Conservation (phyloP, 2,797 vertebrate species). For the Macropus fuliginosus region DNA sequence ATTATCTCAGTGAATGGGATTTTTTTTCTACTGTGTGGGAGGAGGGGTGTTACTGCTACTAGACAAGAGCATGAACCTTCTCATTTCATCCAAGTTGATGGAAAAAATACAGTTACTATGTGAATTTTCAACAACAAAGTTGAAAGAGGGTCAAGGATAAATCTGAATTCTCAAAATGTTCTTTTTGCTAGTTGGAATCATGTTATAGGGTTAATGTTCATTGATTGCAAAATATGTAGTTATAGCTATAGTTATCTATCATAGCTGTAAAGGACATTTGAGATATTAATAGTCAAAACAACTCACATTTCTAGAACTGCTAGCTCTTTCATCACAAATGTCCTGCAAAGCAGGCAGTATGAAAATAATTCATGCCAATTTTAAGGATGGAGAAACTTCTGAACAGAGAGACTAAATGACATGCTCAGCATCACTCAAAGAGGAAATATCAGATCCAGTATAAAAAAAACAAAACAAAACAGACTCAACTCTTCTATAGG, state of each 20-base stretch:
- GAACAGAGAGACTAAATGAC: not conserved
- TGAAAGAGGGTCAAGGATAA: not conserved
- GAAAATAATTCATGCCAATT: not conserved
- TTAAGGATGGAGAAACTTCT: not conserved
- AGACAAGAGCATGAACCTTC: not conserved
- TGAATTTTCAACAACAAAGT: not conserved
- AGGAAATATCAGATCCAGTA: not conserved
- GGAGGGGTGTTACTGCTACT: not conserved
- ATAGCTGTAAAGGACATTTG: not conserved
- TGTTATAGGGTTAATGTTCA: not conserved
- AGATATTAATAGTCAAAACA: not conserved
- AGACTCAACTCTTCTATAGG: rapidly evolving
- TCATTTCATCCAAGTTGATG: not conserved
- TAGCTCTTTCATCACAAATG: not conserved
- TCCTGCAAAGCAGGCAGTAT: not conserved
- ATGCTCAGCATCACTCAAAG: not conserved
- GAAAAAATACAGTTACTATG: not conserved
- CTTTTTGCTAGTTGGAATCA: not conserved
- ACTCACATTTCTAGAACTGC: not conserved
- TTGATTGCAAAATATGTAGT: not conserved
- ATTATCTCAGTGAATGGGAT: not conserved
- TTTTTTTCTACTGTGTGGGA: not conserved
- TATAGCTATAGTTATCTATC: not conserved
- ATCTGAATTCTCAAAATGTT: not conserved
- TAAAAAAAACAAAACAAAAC: too few relatives aligned